A percentile compares a stretch with the other conserved stretches of the same genome.
Conservation (phyloP, 2,797 vertebrate genomes). For the Anguilla obscura region DNA sequence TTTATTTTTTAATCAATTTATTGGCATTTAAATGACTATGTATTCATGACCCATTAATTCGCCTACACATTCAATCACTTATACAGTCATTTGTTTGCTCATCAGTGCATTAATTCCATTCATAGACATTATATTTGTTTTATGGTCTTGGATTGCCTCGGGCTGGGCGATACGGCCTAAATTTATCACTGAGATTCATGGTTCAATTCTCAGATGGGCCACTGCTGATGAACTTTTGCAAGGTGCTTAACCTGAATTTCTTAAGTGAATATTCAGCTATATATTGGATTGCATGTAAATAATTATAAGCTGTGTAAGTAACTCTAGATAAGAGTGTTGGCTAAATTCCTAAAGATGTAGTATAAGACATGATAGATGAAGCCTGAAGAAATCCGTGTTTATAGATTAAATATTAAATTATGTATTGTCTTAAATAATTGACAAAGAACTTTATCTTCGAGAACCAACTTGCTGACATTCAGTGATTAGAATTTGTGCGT, state of each 20-base stretch:
- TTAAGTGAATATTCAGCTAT: neutral
- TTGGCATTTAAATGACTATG: neutral
- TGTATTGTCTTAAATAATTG: too few species aligned
- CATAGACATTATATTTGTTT: neutral
- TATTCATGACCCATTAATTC: neutral
- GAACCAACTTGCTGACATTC: neutral
- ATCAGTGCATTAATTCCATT: neutral
- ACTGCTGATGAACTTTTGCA: neutral
- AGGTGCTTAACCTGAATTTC: neutral
- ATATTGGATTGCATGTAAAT: neutral
- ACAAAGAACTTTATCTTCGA: too few species aligned
- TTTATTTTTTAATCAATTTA: neutral
- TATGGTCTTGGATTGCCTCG: neutral
- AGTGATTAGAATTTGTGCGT: neutral
- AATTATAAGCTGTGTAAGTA: neutral
- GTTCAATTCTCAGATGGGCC: neutral
- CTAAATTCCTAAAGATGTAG: neutral
- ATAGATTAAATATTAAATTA: neutral
- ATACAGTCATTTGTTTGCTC: neutral
- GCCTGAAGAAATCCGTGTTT: neutral
- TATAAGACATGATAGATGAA: neutral
- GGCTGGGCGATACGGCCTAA: neutral
- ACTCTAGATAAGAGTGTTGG: neutral
- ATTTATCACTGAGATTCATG: neutral
- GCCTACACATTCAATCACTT: neutral